Percentiles rank a stretch among this genome's conserved stretches.
Conservation (phyloP, 2,113 vertebrate species). For the Austrofundulus limnaeus region DNA sequence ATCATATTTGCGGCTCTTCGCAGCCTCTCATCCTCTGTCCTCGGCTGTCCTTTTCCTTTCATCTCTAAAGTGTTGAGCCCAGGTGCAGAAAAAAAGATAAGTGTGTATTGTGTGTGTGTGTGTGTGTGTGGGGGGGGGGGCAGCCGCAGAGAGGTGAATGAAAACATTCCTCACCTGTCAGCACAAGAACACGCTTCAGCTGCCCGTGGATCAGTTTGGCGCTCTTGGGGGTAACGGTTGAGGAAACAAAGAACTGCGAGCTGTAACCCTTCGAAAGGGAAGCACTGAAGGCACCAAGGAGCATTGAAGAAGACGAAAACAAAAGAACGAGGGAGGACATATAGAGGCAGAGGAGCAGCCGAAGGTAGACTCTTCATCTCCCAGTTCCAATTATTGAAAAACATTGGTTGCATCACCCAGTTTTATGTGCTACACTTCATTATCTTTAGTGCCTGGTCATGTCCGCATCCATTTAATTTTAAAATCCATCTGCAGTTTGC, state of each 20-base stretch:
- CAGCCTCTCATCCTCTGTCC: conserved; percentile 49
- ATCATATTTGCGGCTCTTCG: conserved; percentile 52
- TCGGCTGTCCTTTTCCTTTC: conserved; percentile 51
- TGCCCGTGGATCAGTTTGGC: conserved; percentile 64
- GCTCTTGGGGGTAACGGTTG: conserved; percentile 63
- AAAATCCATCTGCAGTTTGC: conserved; percentile 34
- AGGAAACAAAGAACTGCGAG: conserved; percentile 53
- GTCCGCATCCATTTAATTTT: conserved; percentile 33
- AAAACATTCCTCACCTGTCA: conserved; percentile 72
- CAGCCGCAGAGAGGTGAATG: conserved; percentile 55
- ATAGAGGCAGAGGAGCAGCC: conserved; percentile 43
- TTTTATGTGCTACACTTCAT: conserved; percentile 56
- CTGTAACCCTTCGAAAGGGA: conserved; percentile 50
- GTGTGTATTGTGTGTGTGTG: conserved; percentile 18
- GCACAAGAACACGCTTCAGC: conserved; percentile 47
- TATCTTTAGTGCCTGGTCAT: conserved; percentile 47
- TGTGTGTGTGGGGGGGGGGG: conserved; percentile 11
- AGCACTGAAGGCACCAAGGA: conserved; percentile 22
- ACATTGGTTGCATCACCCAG: conserved; percentile 1
- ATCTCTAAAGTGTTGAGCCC: conserved; percentile 59
- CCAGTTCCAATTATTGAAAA: conserved; percentile 41
- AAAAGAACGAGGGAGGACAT: conserved; percentile 3
- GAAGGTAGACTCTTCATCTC: conserved; percentile 50
- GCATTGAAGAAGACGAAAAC: conserved; percentile 31
- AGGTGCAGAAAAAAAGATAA: conserved; percentile 42